A percentile compares a stretch with the other conserved stretches of the same genome.
Evolutionary conservation across 2,113 vertebrate species (phyloP).

Genomic region (Chlamydotis undulata): DNA sequence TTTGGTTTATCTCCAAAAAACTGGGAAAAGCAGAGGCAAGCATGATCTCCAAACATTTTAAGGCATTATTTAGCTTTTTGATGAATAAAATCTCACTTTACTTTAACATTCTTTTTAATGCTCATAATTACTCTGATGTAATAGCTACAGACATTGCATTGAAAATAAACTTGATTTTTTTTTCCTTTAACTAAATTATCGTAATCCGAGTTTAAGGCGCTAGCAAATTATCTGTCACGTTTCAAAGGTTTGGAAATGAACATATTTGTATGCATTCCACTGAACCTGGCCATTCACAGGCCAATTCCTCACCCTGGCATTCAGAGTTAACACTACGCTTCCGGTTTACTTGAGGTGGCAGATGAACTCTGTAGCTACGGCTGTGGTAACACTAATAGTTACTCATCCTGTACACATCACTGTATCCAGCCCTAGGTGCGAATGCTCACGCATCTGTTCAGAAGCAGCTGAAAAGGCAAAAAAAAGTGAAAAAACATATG

Average conservation of each 20-base stretch:
- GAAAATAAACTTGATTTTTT: background rate
- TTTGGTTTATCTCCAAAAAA: background rate
- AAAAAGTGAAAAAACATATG: background rate
- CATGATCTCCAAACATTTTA: background rate
- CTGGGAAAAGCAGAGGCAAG: background rate
- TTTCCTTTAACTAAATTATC: background rate
- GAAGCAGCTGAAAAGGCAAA: background rate
- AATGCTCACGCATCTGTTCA: background rate
- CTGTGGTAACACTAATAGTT: background rate
- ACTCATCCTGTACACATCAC: background rate
- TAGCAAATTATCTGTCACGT: background rate
- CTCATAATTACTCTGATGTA: background rate
- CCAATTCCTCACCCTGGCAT: background rate
- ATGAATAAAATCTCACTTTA: background rate
- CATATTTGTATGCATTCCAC: background rate
- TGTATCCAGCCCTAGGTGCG: background rate
- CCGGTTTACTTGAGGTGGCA: background rate
- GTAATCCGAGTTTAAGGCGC: background rate
- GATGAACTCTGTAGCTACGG: background rate
- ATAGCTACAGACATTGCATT: background rate
- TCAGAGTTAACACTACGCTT: background rate
- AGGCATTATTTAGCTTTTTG: background rate
- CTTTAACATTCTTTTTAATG: background rate
- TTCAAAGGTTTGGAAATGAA: background rate
- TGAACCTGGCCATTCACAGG: background rate